These are phyloP conservation scores for Salvator merianae DNA, from an alignment of 2,113 vertebrate genomes.

Conservation along the genomic window DNA sequence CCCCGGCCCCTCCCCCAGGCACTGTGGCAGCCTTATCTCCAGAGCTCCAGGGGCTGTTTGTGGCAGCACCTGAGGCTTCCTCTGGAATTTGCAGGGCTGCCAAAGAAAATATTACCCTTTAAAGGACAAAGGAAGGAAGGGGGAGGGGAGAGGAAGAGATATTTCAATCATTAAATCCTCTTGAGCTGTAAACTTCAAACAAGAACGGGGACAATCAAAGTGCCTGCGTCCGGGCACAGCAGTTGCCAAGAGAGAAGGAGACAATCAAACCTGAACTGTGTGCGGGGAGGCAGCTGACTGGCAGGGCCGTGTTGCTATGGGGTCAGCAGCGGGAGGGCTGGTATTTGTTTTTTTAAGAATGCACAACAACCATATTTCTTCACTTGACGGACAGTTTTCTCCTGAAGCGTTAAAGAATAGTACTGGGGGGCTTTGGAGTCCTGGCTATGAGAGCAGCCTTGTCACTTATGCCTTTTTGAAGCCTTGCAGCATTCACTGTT, in stretches of 20 bases:
- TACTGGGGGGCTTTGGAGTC: background rate
- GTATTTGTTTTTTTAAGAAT: background rate
- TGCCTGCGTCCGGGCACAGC: background rate
- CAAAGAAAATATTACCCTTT: constrained; percentile 53
- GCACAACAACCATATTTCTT: background rate
- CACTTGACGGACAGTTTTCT: background rate
- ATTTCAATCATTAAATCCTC: constrained; percentile 57
- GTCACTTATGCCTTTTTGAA: background rate
- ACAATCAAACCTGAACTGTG: constrained; percentile 10
- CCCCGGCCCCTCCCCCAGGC: background rate
- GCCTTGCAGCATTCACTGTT: background rate
- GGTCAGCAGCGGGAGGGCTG: background rate
- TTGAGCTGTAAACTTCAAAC: constrained; percentile 54
- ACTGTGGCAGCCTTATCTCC: constrained; percentile 38
- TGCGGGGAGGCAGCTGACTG: fast-evolving
- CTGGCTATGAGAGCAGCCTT: background rate
- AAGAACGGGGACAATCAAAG: constrained; percentile 40
- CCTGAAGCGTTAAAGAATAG: background rate
- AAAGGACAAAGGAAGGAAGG: background rate
- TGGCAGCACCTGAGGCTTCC: background rate
- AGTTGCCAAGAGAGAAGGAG: background rate
- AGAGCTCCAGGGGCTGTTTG: constrained; percentile 9
- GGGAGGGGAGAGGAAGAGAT: background rate
- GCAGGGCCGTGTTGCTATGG: background rate
- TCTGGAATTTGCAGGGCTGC: constrained; percentile 17